Conservation (phyloP, 2,888 invertebrate species). For the Schizaphis graminum region DNA sequence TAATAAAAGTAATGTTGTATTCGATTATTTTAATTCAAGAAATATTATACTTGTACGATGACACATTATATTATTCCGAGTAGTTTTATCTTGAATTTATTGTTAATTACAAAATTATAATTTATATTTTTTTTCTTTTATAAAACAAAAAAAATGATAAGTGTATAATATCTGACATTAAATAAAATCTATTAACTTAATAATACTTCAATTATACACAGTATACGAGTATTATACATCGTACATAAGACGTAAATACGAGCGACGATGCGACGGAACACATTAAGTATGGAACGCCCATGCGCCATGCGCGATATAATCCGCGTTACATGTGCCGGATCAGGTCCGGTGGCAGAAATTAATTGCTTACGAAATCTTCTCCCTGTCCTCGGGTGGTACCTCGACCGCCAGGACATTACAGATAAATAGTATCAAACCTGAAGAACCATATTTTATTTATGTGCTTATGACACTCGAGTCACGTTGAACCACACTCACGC, state of each 20-base stretch:
- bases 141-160: not conserved
- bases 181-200: not conserved
- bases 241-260: not conserved
- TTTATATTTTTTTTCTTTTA: not conserved
- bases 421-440: not conserved
- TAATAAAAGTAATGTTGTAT: not conserved
- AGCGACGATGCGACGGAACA: not conserved
- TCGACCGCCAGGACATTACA: not conserved
- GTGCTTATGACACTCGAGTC: not conserved
- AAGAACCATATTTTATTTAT: constrained; percentile 7
- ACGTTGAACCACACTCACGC: not conserved
- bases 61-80: not conserved
- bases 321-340: not conserved
- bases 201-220: too few relatives aligned
- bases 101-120: not conserved
- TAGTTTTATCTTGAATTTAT: not conserved
- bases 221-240: too few relatives aligned
- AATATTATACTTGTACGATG: not conserved
- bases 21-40: not conserved
- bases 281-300: not conserved
- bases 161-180: not conserved
- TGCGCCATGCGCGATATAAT: not conserved
- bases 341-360: not conserved
- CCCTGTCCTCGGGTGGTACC: not conserved
- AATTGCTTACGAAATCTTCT: not conserved